Conservation (phyloP, 2,797 vertebrate species). For the Lophius americanus region DNA sequence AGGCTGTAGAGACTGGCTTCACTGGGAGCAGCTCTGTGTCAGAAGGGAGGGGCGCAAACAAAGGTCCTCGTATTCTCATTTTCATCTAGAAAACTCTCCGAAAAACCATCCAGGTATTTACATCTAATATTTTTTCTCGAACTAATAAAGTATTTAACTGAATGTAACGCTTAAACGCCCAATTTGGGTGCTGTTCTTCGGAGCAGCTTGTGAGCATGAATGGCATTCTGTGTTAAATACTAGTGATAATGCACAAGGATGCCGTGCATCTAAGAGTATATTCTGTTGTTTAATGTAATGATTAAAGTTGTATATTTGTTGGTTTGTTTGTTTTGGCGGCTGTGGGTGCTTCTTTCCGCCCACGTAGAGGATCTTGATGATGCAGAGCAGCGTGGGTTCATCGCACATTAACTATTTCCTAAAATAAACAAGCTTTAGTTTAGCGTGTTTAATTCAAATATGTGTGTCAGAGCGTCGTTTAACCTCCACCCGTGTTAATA, state of each 20-base stretch:
- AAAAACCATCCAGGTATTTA: conserved; percentile 38
- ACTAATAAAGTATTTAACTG: too few species aligned
- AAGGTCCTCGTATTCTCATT: background rate
- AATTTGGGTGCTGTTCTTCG: conserved; percentile 2
- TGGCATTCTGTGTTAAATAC: conserved; percentile 18
- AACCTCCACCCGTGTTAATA: too few species aligned
- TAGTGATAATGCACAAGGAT: background rate
- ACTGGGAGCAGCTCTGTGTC: background rate
- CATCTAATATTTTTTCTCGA: too few species aligned
- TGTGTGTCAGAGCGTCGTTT: fast-evolving
- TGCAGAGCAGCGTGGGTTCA: conserved; percentile 1
- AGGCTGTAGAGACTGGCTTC: background rate
- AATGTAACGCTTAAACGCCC: too few species aligned
- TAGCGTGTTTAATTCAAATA: background rate
- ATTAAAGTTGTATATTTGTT: too few species aligned
- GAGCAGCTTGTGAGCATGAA: conserved; percentile 39
- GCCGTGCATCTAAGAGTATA: background rate
- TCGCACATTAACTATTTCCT: background rate
- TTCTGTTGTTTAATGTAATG: too few species aligned
- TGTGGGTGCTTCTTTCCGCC: background rate
- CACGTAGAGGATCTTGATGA: background rate
- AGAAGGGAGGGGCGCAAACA: conserved; percentile 17
- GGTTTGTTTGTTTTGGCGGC: background rate
- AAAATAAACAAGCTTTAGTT: too few species aligned
- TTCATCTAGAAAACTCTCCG: background rate